A percentile compares a stretch with the other conserved stretches of the same genome.
Conservation (phyloP, 2,797 vertebrate genomes). For the Chaetophractus vellerosus region DNA sequence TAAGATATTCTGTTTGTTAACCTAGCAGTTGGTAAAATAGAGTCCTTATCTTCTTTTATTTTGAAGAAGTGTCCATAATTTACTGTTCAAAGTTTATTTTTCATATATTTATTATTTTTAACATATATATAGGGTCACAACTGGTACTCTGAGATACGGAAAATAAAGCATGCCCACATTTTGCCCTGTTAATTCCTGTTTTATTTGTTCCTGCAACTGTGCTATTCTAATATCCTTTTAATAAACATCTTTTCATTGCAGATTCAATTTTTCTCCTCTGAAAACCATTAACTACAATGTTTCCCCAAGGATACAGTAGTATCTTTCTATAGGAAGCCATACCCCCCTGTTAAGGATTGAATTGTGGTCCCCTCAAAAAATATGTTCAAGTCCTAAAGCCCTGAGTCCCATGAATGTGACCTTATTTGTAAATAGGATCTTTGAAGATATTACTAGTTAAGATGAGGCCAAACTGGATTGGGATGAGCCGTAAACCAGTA, state of each 20-base stretch:
- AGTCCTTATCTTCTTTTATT: neutral
- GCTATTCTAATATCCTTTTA: neutral
- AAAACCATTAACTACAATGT: neutral
- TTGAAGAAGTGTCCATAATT: neutral
- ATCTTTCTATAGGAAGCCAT: neutral
- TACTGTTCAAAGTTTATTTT: neutral
- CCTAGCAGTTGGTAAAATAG: neutral
- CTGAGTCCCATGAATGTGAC: too few species aligned
- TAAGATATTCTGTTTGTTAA: neutral
- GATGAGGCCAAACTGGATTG: too few species aligned
- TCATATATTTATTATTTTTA: neutral
- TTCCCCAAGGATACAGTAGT: neutral
- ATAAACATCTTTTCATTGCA: neutral
- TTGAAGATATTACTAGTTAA: too few species aligned
- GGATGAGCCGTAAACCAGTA: too few species aligned
- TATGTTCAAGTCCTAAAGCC: too few species aligned
- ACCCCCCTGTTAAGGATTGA: too few species aligned
- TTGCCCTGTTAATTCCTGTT: slow-evolving; percentile 25
- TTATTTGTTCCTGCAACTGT: neutral
- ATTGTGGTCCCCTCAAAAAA: too few species aligned
- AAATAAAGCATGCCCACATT: neutral
- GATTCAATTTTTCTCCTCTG: neutral
- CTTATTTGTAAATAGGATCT: too few species aligned
- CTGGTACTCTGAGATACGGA: neutral
- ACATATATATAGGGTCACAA: neutral